A percentile compares a stretch with the other conserved stretches of the same genome.
Conservation (phyloP, 1,140 invertebrate species). For the Chironomus striatipennis region DNA sequence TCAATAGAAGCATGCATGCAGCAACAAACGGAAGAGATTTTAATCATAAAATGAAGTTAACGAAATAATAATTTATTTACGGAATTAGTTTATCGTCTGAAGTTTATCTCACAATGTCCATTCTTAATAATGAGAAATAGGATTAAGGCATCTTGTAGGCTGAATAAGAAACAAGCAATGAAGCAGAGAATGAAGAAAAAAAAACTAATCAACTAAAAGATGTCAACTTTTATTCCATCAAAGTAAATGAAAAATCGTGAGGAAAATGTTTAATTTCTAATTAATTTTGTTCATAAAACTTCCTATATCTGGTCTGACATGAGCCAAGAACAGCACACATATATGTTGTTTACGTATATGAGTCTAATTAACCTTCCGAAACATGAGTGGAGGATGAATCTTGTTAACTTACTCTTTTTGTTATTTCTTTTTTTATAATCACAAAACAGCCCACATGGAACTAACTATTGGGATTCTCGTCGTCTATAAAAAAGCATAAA, state of each 20-base stretch:
- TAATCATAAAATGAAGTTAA: too few relatives aligned
- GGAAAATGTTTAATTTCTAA: slow-evolving; percentile 10
- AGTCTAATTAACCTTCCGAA: slow-evolving; percentile 12
- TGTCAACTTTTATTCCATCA: slow-evolving; percentile 15
- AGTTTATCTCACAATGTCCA: too few relatives aligned
- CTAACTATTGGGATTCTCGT: neutral
- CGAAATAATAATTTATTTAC: too few relatives aligned
- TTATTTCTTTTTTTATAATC: neutral
- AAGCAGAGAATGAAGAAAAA: neutral
- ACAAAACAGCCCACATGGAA: slow-evolving; percentile 5
- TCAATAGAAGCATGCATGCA: too few relatives aligned
- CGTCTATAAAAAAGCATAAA: neutral
- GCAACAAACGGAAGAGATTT: too few relatives aligned
- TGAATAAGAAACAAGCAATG: neutral
- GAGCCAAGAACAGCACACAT: too few relatives aligned
- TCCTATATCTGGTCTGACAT: too few relatives aligned
- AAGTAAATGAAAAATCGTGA: slow-evolving; percentile 16
- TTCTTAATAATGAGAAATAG: too few relatives aligned
- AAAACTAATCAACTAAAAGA: slow-evolving; percentile 21
- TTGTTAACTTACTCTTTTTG: slow-evolving; percentile 1
- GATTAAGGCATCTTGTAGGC: too few relatives aligned
- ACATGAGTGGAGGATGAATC: neutral
- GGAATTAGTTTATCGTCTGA: too few relatives aligned
- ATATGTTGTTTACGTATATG: neutral
- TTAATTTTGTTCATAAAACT: neutral